A percentile compares a stretch with the other conserved stretches of the same genome.
Evolutionary conservation across 2,797 vertebrate genomes (phyloP).

Genomic region (Phrynocephalus vlangalii): DNA sequence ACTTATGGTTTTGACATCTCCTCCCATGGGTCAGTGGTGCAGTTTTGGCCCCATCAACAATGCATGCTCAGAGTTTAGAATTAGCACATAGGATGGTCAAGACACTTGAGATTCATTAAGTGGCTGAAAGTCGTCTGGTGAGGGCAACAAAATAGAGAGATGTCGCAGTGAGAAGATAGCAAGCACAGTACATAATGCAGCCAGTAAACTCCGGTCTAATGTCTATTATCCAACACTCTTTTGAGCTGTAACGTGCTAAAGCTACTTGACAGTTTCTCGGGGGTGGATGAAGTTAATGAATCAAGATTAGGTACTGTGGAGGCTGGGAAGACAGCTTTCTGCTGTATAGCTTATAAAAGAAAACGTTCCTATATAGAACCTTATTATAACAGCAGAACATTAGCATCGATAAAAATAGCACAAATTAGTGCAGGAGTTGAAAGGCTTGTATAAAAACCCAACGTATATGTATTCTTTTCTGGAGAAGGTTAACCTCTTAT

Average conservation of each 20-base stretch:
- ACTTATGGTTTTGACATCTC: too few relatives aligned
- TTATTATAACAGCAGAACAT: slow-evolving; percentile 72
- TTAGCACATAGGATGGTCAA: too few relatives aligned
- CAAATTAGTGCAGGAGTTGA: slow-evolving; percentile 71
- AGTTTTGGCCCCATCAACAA: too few relatives aligned
- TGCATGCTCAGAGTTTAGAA: too few relatives aligned
- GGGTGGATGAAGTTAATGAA: slow-evolving; percentile 70
- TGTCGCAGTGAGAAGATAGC: neutral
- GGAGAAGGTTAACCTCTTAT: slow-evolving; percentile 60
- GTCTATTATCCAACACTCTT: slow-evolving; percentile 1
- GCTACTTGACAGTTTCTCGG: slow-evolving; percentile 67
- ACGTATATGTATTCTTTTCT: slow-evolving; percentile 51
- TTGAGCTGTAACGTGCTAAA: slow-evolving; percentile 38
- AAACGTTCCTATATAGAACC: slow-evolving; percentile 67
- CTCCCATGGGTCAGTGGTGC: too few relatives aligned
- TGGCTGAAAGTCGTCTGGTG: neutral
- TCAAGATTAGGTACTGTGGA: slow-evolving; percentile 64
- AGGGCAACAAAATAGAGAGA: neutral
- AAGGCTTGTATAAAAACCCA: slow-evolving; percentile 50
- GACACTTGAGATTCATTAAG: too few relatives aligned
- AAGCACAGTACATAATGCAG: neutral
- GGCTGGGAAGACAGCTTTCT: slow-evolving; percentile 61
- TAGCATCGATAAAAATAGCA: slow-evolving; percentile 72
- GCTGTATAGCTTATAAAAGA: slow-evolving; percentile 69
- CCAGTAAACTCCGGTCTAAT: neutral